A percentile compares a stretch with the other conserved stretches of the same genome.
These are phyloP conservation scores for Rhynchophorus ferrugineus DNA, from an alignment of 1,140 invertebrate species.

Conservation along the genomic window DNA sequence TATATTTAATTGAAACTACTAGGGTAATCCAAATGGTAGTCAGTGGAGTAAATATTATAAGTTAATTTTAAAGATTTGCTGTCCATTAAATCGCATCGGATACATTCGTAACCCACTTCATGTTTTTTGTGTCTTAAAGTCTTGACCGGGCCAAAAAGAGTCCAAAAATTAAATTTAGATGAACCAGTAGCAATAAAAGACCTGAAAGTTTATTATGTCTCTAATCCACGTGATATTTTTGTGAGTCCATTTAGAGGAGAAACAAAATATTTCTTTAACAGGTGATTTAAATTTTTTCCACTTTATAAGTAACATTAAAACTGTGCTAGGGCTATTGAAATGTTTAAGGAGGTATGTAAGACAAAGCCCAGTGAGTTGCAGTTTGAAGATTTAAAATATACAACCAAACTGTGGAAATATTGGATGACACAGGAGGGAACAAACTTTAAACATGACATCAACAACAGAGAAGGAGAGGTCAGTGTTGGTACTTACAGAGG, in stretches of 20 bases:
- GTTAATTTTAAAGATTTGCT: no score
- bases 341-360: constrained; percentile 23
- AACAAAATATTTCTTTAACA: constrained; percentile 55
- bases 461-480: constrained; percentile 49
- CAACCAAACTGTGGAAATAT: constrained; percentile 62
- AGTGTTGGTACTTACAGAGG: neutral
- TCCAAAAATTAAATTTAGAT: constrained; percentile 40
- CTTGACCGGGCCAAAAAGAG: constrained; percentile 49
- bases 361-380: constrained; percentile 40
- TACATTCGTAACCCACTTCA: no score
- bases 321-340: constrained; percentile 29
- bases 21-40: no score
- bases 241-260: constrained; percentile 61
- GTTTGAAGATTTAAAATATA: constrained; percentile 53
- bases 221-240: constrained; percentile 56
- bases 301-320: no score
- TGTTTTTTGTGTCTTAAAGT: no score
- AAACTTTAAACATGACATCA: constrained; percentile 55
- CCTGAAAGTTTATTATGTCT: constrained; percentile 72
- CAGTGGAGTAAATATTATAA: no score
- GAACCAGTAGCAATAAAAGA: constrained; percentile 55
- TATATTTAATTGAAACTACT: no score
- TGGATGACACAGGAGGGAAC: constrained; percentile 61
- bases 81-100: no score
- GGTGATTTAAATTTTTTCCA: no score